A percentile compares a stretch with the other conserved stretches of the same genome.
These are phyloP conservation scores for Clarias platycephalus DNA, from an alignment of 2,797 vertebrate genomes.

Conservation along the genomic window DNA sequence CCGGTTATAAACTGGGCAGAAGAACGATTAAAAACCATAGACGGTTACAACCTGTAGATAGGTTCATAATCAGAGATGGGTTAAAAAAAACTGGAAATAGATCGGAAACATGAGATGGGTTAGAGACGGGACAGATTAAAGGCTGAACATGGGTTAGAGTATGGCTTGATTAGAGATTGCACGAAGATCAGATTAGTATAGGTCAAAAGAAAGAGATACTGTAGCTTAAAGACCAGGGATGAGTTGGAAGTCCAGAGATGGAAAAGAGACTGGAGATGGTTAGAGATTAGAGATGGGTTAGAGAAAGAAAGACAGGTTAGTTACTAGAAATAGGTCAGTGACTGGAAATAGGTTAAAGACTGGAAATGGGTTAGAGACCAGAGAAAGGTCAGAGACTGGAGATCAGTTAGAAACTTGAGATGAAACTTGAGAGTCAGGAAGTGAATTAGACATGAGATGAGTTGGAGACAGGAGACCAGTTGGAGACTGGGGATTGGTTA, in stretches of 20 bases:
- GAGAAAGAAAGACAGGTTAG: not conserved
- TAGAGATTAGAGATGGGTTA: not conserved
- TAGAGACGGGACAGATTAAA: not conserved
- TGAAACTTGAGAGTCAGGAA: not conserved
- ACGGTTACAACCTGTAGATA: not conserved
- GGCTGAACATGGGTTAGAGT: not conserved
- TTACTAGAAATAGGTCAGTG: not conserved
- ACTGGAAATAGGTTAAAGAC: not conserved
- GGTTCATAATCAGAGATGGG: no score
- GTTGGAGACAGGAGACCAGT: not conserved
- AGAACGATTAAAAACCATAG: not conserved
- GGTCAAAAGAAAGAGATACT: no score
- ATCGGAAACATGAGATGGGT: not conserved
- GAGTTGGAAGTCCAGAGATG: not conserved
- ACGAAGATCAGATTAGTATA: not conserved
- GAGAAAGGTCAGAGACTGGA: not conserved
- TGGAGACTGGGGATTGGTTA: not conserved
- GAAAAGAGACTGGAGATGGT: no score
- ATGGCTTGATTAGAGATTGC: not conserved
- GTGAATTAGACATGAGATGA: not conserved
- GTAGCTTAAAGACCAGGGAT: not conserved
- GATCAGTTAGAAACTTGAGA: not conserved
- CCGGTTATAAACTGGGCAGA: not conserved
- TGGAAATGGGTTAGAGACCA: not conserved
- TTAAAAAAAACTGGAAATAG: no score